phyloP scores from a whole-genome alignment of 2,888 invertebrate species.

The Caenorhabditis becei region DNA sequence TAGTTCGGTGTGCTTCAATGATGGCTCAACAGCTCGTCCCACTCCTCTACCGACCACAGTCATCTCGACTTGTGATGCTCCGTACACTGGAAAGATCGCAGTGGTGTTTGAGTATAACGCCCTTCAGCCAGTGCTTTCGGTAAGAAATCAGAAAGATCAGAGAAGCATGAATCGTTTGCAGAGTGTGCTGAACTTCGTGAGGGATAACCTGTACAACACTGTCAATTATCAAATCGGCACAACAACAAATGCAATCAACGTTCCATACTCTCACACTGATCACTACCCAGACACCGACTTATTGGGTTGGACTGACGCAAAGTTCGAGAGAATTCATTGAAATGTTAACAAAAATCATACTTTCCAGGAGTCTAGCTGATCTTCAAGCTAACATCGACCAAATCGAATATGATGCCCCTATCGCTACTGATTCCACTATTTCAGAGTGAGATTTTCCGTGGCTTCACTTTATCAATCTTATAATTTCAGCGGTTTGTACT shows the following conservation, averaged over 20 bases:
- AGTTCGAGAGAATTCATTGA: conserved; percentile 35
- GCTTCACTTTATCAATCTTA: background rate
- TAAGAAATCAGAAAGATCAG: background rate
- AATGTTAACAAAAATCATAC: background rate
- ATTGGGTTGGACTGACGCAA: conserved; percentile 1
- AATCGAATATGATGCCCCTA: background rate
- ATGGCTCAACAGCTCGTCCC: conserved; percentile 26
- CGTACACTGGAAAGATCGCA: conserved; percentile 40
- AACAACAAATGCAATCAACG: conserved; percentile 27
- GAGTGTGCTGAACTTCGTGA: conserved; percentile 18
- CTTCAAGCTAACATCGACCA: conserved; percentile 25
- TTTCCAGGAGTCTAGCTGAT: conserved; percentile 20
- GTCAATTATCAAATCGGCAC: conserved; percentile 27
- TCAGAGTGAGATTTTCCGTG: conserved; percentile 10
- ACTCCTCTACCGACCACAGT: conserved; percentile 13
- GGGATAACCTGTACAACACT: conserved; percentile 26
- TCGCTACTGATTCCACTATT: conserved; percentile 10
- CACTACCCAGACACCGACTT: background rate
- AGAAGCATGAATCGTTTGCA: conserved; percentile 3
- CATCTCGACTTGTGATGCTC: conserved; percentile 1
- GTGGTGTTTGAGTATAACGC: conserved; percentile 32
- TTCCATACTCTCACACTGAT: conserved; percentile 30
- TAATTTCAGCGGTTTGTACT: conserved; percentile 33
- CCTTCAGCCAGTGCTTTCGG: background rate
- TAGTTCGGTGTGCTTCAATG: conserved; percentile 36